These are phyloP conservation scores for Colostygia pectinataria DNA, from an alignment of 2,888 invertebrate species.

Conservation along the genomic window DNA sequence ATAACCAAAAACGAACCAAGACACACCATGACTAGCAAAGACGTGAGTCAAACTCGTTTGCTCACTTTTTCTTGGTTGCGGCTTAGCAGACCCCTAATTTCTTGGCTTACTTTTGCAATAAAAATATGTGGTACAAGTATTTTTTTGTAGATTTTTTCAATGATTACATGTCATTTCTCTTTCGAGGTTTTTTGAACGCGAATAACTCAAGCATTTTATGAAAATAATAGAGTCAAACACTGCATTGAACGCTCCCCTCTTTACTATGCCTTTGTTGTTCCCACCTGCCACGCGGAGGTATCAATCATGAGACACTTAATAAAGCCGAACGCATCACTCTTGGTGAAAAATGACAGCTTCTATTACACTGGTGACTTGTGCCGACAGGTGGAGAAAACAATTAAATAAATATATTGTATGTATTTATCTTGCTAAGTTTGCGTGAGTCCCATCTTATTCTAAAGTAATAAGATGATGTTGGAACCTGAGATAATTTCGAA, in stretches of 20 bases:
- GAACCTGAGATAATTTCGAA: background rate
- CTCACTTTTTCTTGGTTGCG: too few relatives aligned
- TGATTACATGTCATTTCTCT: too few relatives aligned
- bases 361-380: conserved; percentile 30
- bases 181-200: too few relatives aligned
- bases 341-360: conserved; percentile 36
- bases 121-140: too few relatives aligned
- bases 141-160: too few relatives aligned
- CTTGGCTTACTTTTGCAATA: too few relatives aligned
- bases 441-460: conserved; percentile 35
- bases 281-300: conserved; percentile 63
- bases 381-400: conserved; percentile 25
- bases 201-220: conserved; percentile 1
- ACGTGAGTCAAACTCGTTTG: too few relatives aligned
- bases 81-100: too few relatives aligned
- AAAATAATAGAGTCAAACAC: conserved; percentile 22
- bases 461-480: background rate
- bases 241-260: conserved; percentile 21
- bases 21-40: too few relatives aligned
- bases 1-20: too few relatives aligned
- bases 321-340: conserved; percentile 53
- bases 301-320: conserved; percentile 78
- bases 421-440: conserved; percentile 26
- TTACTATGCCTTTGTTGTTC: conserved; percentile 38
- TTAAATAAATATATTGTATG: conserved; percentile 26